Evolutionary conservation across 2,888 invertebrate genomes (phyloP).

Genomic region (Oligia latruncula): DNA sequence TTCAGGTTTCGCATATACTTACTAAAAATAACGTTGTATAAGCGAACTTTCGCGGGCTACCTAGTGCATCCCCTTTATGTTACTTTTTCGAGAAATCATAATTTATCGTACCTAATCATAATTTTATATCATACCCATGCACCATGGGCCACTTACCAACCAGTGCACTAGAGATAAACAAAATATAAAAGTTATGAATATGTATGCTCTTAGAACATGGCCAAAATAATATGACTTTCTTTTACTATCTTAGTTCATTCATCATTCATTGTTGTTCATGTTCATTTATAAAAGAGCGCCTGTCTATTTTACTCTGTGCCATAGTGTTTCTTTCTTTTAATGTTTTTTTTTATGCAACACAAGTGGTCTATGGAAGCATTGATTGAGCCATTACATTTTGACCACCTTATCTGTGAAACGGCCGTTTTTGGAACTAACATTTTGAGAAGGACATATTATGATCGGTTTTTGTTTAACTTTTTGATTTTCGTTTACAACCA

Average conservation of each 20-base stretch:
- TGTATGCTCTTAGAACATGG: constrained; percentile 13
- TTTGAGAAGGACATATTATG: background rate
- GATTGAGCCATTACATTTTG: constrained; percentile 3
- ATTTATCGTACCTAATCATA: constrained; percentile 31
- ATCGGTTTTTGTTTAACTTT: constrained; percentile 13
- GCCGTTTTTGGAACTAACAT: constrained; percentile 14
- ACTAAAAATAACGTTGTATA: too few relatives aligned
- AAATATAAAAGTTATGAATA: constrained; percentile 44
- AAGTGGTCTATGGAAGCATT: background rate
- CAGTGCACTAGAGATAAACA: constrained; percentile 49
- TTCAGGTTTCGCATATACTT: too few relatives aligned
- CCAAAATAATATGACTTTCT: constrained; percentile 35
- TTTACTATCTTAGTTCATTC: constrained; percentile 25
- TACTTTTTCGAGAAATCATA: constrained; percentile 7
- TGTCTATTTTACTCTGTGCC: background rate
- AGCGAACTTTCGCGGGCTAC: too few relatives aligned
- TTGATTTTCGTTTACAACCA: background rate
- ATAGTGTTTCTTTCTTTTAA: background rate
- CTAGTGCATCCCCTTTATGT: background rate
- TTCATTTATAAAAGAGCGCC: constrained; percentile 8
- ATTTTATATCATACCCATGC: constrained; percentile 44
- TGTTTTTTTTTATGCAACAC: background rate
- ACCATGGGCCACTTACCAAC: constrained; percentile 43
- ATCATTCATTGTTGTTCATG: constrained; percentile 18
- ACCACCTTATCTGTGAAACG: constrained; percentile 17